Evolutionary conservation across 2,888 invertebrate genomes (phyloP), one percentile per base, ranked within the genome.

Genomic region (Malthinus seriepunctatus): DNA sequence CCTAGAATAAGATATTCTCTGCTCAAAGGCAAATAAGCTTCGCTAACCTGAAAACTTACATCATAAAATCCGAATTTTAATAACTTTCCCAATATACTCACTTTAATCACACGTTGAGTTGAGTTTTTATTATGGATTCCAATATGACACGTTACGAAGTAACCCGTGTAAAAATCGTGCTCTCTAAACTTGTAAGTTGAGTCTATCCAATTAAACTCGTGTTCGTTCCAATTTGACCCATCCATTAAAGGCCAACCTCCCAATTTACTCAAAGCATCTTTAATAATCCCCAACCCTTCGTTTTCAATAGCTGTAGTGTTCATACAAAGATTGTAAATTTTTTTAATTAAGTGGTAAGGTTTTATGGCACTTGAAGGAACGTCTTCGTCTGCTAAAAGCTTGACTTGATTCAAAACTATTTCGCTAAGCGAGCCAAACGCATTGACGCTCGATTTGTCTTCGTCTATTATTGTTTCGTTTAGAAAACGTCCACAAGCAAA

Each of bases 171-270:
- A 79, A 93, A 93, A 1, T 95, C 95, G 48, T 85, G 80, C 51
- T 82, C 78, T 35, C 93, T 84, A 81, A 93, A 93, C 62, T 86
- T 88, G 80, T 91, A 93, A 8, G 93, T 89, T 0, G 90, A 88
- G 65, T 89, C 82, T 68, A 87, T 88, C 95, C 95, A 95, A 62
- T 86, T 83, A 81, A 92, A 95, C 8, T 80, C 76, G 0, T 76
- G 76, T 3, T 86, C 86, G 66, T 87, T 83, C 95, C 95, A 95
- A 0, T 74, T 65, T 23, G 85, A 82, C 0, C 89, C 93, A 65
- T 89, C 88, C 33, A 95, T 80, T 10, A 92, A 89, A 0, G 97
- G 97, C 96, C 96, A 97, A 2, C 95, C 95, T 1, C 97, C 96
- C 15, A 97, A 82, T 10, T 84, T 81, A 34, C 83, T 82, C 51